phyloP scores from a whole-genome alignment of 1,140 invertebrate species.

The Listronotus bonariensis region DNA sequence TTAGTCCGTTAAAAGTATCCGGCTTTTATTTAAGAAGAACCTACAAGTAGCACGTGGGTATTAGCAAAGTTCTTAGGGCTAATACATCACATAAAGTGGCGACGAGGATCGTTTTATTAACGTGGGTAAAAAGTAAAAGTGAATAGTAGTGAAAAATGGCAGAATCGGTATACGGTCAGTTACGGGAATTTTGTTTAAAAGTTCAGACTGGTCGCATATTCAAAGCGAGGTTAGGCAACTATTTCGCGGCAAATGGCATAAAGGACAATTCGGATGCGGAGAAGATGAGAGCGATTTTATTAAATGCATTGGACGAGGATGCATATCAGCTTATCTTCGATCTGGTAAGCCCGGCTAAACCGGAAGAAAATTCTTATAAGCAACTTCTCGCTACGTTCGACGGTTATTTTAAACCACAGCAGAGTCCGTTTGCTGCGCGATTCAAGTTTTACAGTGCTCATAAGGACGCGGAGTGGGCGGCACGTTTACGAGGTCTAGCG shows the following conservation, averaged over 20 bases:
- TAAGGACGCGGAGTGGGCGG: no score
- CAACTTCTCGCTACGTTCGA: neutral
- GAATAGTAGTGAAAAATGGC: neutral
- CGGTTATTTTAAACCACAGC: constrained; percentile 2
- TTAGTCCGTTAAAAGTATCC: no score
- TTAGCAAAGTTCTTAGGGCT: no score
- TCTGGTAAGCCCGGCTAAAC: neutral
- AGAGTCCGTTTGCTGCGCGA: neutral
- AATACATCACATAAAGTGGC: no score
- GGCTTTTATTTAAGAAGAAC: no score
- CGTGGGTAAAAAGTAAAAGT: neutral
- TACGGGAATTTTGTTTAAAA: neutral
- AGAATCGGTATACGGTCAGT: neutral
- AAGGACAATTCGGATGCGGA: neutral
- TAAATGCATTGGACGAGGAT: neutral
- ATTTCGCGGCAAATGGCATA: constrained; percentile 3
- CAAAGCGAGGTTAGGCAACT: neutral
- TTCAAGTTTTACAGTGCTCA: no score
- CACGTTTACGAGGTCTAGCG: neutral
- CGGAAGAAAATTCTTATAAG: neutral
- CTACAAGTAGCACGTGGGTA: no score
- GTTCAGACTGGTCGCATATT: neutral
- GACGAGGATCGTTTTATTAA: neutral
- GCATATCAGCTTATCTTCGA: no score
- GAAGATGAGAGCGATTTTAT: neutral